Conservation (phyloP, 2,888 invertebrate species). For the Eupeodes luniger region DNA sequence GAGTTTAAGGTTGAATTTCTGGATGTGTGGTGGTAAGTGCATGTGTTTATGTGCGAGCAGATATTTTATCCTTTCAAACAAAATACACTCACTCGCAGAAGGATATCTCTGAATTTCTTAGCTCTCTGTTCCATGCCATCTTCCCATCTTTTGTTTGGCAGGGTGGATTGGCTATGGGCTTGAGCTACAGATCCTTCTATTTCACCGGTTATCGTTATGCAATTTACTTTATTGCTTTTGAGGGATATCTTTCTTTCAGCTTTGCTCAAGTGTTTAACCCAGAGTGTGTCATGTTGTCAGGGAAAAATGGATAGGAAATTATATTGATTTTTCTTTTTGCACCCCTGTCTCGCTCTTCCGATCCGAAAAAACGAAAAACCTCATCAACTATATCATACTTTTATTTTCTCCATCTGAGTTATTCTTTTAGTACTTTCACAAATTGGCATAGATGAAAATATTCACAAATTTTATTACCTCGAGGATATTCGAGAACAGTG, state of each 20-base stretch:
- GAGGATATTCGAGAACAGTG: slow-evolving; percentile 9
- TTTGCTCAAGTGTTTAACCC: slow-evolving; percentile 26
- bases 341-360: not conserved
- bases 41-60: not conserved
- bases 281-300: slow-evolving; percentile 23
- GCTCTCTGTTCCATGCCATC: not conserved
- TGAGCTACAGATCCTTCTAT: not conserved
- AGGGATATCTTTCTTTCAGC: not conserved
- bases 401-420: slow-evolving; percentile 8
- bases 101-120: slow-evolving; percentile 14
- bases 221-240: slow-evolving; percentile 50
- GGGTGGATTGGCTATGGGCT: not conserved
- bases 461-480: slow-evolving; percentile 53
- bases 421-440: slow-evolving; percentile 53
- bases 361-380: not conserved
- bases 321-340: slow-evolving; percentile 27
- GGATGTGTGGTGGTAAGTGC: not conserved
- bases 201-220: slow-evolving; percentile 41
- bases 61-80: slow-evolving; percentile 32
- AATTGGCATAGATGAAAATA: slow-evolving; percentile 47
- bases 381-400: slow-evolving; percentile 20
- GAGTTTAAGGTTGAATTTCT: not conserved
- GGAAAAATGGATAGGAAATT: slow-evolving; percentile 20
- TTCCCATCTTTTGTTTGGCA: slow-evolving; percentile 11
- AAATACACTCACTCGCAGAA: not conserved